Percentiles rank a stretch among this genome's conserved stretches.
These are phyloP conservation scores for Tokudaia muenninki DNA, from an alignment of 2,797 vertebrate genomes.

Conservation along the genomic window DNA sequence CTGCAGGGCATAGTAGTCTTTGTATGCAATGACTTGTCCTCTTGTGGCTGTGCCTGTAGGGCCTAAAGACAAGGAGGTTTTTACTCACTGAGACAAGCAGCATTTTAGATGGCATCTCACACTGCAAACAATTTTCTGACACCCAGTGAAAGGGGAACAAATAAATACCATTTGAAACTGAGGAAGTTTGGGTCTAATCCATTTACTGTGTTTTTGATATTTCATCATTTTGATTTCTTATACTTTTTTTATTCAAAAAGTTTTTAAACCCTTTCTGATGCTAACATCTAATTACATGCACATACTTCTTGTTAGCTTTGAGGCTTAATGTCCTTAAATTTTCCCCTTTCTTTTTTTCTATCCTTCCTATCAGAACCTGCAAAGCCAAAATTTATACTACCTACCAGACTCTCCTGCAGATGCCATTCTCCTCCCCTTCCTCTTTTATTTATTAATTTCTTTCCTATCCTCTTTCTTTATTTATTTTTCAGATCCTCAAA, in stretches of 20 bases:
- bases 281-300: background rate
- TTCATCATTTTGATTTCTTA: background rate
- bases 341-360: too few relatives aligned
- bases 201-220: background rate
- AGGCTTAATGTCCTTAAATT: background rate
- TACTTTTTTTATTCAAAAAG: background rate
- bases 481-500: background rate
- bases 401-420: background rate
- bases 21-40: background rate
- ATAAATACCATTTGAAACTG: background rate
- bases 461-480: too few relatives aligned
- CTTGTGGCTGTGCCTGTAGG: background rate
- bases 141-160: background rate
- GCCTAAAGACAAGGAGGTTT: background rate
- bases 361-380: too few relatives aligned
- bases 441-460: too few relatives aligned
- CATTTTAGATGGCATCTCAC: background rate
- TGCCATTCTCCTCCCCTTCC: accelerated
- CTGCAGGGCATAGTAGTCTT: background rate
- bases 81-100: background rate
- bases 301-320: background rate
- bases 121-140: background rate
- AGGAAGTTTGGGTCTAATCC: background rate
- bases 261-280: background rate
- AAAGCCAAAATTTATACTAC: background rate